Base-by-base conservation (phyloP, 2,888 invertebrate species). In the Melinopterus prodromus region DNA sequence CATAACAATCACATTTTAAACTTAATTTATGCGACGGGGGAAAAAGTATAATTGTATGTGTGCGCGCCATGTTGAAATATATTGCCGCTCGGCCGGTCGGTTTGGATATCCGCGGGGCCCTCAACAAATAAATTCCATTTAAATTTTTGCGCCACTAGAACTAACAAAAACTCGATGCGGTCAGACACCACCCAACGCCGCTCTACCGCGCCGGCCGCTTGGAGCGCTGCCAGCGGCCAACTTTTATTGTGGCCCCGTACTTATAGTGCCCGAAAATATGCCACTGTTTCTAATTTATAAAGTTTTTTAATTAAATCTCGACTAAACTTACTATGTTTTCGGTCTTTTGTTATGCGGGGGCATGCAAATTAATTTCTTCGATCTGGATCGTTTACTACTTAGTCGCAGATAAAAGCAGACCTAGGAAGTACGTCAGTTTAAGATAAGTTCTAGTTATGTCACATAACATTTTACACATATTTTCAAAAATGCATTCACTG, bases 201-300 rank as follows among this genome's bases (percentile, higher is more conserved):
- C 53, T 26, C 53, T 9, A 53, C 53, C 53, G 53, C 53, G 9
- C 53, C 53, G 53, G 53, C 53, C 53, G 53, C 53, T 74, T 74
- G 74, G 74, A 74, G 37, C 35, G 74, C 35, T 74, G 74, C 74
- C 74, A 74, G 36, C n/a, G 74, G n/a, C 26, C 35, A 74, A 74
- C 36, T 74, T 74, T 74, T 5, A 37, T 74, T 53, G 53, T 53
- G 7, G 12, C 36, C 36, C 26, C 26, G 26, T 26, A 26, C 37
- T 74, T 74, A 74, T 74, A 74, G 74, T 35, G 74, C 36, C 37
- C 74, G 74, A 74, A 74, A 74, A 74, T 74, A 74, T 74, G 26
- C 74, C 74, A 37, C 37, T 74, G 74, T 74, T 74, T 74, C 36
- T 74, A 74, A 74, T 74, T 74, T 74, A 74, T 74, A 74, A 74